Evolutionary conservation across 37 sponge, comb jelly and placozoan genomes (phyloP), one percentile per base, ranked within the genome.

Genomic region (Axinella damicornis): DNA sequence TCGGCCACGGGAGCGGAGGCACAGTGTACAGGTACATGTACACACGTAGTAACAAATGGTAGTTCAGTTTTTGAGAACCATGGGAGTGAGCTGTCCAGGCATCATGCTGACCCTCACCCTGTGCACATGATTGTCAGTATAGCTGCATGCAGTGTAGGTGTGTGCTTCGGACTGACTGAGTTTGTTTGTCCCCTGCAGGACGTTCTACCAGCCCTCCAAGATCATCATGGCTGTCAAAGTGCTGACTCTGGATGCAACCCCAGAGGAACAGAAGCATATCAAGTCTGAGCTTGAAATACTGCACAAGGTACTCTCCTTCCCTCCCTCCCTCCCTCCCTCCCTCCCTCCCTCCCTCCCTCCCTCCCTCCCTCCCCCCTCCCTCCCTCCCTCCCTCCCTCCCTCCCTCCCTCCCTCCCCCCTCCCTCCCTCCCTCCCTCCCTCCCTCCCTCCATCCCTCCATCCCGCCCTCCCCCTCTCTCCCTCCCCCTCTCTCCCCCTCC

Each of bases 1-100:
- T 96, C 13, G 95, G 97, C 57, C 89, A 91, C 56, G 97, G 97
- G 20, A 91, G 76, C 31, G 91, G 94, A 22, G 92, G 97, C 0
- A 96, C 95, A 24, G 97, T 96, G 52, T 96, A 96, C 73, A 55
- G 81, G 89, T 87, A 70, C 12, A 46, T 46, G 6, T 46, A 9
- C 4, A 4, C 46, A 12, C 46, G 46, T 46, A 12, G n/a, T n/a
- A n/a, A n/a, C 46, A 46, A 46, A 46, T 46, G 46, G 46, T 9
- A n/a, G n/a, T n/a, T n/a, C n/a, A n/a, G n/a, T n/a, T n/a, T n/a
- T n/a, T n/a, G n/a, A n/a, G n/a, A n/a, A n/a, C n/a, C n/a, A n/a
- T n/a, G n/a, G n/a, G n/a, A n/a, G n/a, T n/a, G n/a, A n/a, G n/a
- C n/a, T n/a, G n/a, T n/a, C n/a, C n/a, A n/a, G n/a, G n/a, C n/a